Percentiles rank a stretch among this genome's conserved stretches.
These are phyloP conservation scores for Luperina nickerlii DNA, from an alignment of 2,888 invertebrate species.

Conservation along the genomic window DNA sequence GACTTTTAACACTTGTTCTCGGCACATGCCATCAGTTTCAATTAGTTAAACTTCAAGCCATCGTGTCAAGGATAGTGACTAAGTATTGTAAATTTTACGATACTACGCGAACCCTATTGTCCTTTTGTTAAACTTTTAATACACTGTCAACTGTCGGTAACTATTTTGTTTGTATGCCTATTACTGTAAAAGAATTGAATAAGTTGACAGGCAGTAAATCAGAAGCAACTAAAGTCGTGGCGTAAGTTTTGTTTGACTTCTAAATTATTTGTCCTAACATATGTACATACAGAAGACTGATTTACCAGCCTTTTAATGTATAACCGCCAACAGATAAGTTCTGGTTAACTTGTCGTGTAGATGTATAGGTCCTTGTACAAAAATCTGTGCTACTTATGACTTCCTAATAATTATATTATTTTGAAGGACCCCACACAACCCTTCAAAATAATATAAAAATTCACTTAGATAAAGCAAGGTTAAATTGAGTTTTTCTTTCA, in stretches of 20 bases:
- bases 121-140: slow-evolving; percentile 20
- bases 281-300: background rate
- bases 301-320: background rate
- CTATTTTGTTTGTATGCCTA: slow-evolving; percentile 17
- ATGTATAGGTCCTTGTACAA: too few relatives aligned
- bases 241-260: background rate
- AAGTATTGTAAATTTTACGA: slow-evolving; percentile 28
- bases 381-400: background rate
- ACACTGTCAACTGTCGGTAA: slow-evolving; percentile 23
- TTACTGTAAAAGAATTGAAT: slow-evolving; percentile 2
- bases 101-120: slow-evolving; percentile 35
- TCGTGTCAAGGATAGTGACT: slow-evolving; percentile 52
- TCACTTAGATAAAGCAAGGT: background rate
- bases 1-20: slow-evolving; percentile 4
- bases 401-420: background rate
- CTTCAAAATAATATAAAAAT: too few relatives aligned
- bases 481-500: background rate
- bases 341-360: background rate
- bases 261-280: background rate
- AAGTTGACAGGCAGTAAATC: background rate
- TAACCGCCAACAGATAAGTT: background rate
- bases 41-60: slow-evolving; percentile 30
- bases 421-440: too few relatives aligned
- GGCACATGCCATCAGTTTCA: slow-evolving; percentile 34
- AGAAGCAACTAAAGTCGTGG: background rate